Base-by-base conservation (phyloP, 2,113 vertebrate species). In the Cyphomyrus discorhynchus region DNA sequence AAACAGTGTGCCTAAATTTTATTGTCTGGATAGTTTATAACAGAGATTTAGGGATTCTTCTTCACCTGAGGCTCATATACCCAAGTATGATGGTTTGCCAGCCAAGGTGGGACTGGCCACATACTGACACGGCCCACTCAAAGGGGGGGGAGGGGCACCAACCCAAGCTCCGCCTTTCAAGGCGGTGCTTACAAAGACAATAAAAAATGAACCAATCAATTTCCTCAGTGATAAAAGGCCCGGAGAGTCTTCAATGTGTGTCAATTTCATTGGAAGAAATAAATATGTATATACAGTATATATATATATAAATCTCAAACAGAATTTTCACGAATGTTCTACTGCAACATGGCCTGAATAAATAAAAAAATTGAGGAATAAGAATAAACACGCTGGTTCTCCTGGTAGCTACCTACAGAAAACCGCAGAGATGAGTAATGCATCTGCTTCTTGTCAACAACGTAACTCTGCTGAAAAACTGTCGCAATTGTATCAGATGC, bases 161-260 rank as follows among this genome's bases (percentile, higher is more conserved):
- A 52, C 49, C 1, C 13, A 24, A 45, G 35, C 19, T 5, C n/a
- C 10, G 5, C 39, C 62, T 89, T 83, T 80, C 39, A 90, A 86
- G 87, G 53, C 24, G 62, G 83, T 89, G 87, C 88, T 84, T 91
- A 89, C 90, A 92, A 91, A 91, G 88, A 88, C 86, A 90, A 92
- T 77, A 74, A 88, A 88, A 89, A 82, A 90, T 66, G 62, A 84
- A 90, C 66, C 89, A 91, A 92, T 90, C 86, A 91, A 90, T 92
- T 90, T 45, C 31, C 47, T 83, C 39, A 19, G 39, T 39, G 53
- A 90, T 52, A 49, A 83, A 56, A 86, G 31, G 9, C 2, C 6
- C 39, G n/a, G 56, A 50, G 9, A 87, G 21, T 31, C 49, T 39
- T 11, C 11, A 27, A 27, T 77, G 27, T 47, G 46, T 49, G 62